Evolutionary conservation across 2,888 invertebrate species (phyloP).

Genomic region (Oegoconia quadripuncta): DNA sequence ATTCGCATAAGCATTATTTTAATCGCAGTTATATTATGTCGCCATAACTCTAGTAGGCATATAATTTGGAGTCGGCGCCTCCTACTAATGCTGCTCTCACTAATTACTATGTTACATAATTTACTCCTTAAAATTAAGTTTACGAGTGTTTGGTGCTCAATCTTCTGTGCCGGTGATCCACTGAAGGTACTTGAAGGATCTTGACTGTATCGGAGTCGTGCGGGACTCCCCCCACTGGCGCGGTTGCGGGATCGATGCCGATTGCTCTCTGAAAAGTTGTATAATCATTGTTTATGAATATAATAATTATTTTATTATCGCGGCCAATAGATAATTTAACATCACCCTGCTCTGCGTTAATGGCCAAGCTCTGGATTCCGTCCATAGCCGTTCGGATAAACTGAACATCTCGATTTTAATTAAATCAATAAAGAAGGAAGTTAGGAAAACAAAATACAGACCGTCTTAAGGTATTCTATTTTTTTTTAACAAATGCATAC

Average conservation of each 20-base stretch:
- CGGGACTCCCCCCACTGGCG: slow-evolving; percentile 52
- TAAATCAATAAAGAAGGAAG: too few relatives aligned
- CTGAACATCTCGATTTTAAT: too few relatives aligned
- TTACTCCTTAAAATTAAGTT: slow-evolving; percentile 27
- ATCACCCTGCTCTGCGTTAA: too few relatives aligned
- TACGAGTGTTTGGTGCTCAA: slow-evolving; percentile 31
- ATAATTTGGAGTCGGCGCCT: neutral
- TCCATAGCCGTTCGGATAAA: too few relatives aligned
- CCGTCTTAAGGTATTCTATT: too few relatives aligned
- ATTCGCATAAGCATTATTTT: too few relatives aligned
- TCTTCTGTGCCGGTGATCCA: slow-evolving; percentile 77
- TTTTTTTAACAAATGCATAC: too few relatives aligned
- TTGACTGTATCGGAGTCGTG: slow-evolving; percentile 70
- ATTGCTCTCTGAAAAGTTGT: slow-evolving; percentile 66
- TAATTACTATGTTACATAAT: slow-evolving; percentile 26
- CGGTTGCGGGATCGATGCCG: slow-evolving; percentile 50
- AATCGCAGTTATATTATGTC: neutral
- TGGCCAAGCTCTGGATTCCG: too few relatives aligned
- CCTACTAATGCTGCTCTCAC: slow-evolving; percentile 23
- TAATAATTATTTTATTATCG: neutral
- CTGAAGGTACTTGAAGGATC: slow-evolving; percentile 76
- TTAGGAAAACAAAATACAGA: too few relatives aligned
- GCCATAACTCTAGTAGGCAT: neutral
- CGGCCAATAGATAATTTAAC: neutral
- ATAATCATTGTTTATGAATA: too few relatives aligned